phyloP scores from a whole-genome alignment of 2,888 invertebrate species.

The Acanthoscelides obtectus region DNA sequence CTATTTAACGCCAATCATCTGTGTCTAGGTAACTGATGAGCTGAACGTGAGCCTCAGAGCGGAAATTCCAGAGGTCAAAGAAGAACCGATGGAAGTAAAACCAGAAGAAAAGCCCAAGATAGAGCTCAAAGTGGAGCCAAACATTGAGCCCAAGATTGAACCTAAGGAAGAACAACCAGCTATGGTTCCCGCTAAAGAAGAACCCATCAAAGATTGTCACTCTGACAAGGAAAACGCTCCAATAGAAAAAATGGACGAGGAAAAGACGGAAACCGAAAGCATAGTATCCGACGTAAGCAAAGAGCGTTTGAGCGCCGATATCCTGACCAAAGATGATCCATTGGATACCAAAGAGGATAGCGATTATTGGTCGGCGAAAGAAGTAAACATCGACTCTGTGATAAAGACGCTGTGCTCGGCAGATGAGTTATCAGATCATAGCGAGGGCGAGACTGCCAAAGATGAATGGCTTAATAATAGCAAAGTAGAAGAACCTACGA shows the following conservation, averaged over 20 bases:
- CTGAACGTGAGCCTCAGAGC: slow-evolving; percentile 38
- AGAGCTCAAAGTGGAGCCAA: background rate
- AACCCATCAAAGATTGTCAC: slow-evolving; percentile 22
- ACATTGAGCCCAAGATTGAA: background rate
- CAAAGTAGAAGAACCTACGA: slow-evolving; percentile 17
- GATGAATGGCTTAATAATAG: slow-evolving; percentile 33
- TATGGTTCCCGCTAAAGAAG: background rate
- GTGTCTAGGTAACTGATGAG: slow-evolving; percentile 33
- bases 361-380: slow-evolving; percentile 75
- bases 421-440: slow-evolving; percentile 46
- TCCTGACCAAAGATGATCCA: slow-evolving; percentile 47
- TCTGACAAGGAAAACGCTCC: slow-evolving; percentile 34
- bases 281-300: slow-evolving; percentile 40
- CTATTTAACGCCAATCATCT: background rate
- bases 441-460: slow-evolving; percentile 40
- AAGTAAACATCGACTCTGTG: slow-evolving; percentile 75
- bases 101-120: background rate
- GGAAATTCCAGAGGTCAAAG: slow-evolving; percentile 22
- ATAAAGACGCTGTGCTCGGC: slow-evolving; percentile 66
- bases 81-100: slow-evolving; percentile 20
- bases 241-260: slow-evolving; percentile 40
- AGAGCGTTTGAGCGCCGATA: slow-evolving; percentile 40
- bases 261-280: slow-evolving; percentile 42
- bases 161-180: background rate
- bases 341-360: slow-evolving; percentile 50